Evolutionary conservation across 2,888 invertebrate species (phyloP), one percentile per base, ranked within the genome.

Genomic region (Nomada lathburiana): DNA sequence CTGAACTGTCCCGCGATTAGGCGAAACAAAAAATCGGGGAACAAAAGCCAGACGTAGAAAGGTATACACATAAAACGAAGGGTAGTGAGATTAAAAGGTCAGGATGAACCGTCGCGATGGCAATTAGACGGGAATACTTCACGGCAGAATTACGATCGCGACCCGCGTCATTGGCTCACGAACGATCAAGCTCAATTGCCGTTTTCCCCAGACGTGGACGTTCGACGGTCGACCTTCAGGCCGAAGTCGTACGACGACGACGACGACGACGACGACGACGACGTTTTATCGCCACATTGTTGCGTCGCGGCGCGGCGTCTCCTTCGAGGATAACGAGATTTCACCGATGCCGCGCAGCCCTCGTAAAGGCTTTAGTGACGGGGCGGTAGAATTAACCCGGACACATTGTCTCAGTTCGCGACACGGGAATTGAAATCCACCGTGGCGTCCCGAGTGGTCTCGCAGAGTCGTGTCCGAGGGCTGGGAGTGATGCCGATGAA

Each of bases 241-340:
- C 52, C 50, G 44, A 29, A 26, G 76, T 64, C 71, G 36, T 26
- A 36, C 36, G 36, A 36, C 55, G 60, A 26, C 70, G 69, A 50
- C 52, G 26, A 29, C 29, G 29, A 36, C 55, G 60, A 26, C 69
- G 69, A 55, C 52, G 26, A 57, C 62, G 62, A 11, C 16, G 60
- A 68, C 69, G 71, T 80, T 81, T 81, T 69, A 81, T 79, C 44
- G 57, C 13, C 72, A n/a, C 36, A 59, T 79, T 73, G 79, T 78
- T 68, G 67, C 77, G 67, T 60, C 53, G 4, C 63, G 50, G 1
- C 36, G 36, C 36, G 36, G 36, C 36, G 36, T 36, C 36, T 36
- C 36, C n/a, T 65, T 26, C n/a, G 36, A 0, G 26, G n/a, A 50
- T 16, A 70, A 44, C n/a, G 26, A 70, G 26, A 1, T 64, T 64